These are phyloP conservation scores for Eriocheir sinensis DNA, from an alignment of 1,140 invertebrate species.

Conservation along the genomic window DNA sequence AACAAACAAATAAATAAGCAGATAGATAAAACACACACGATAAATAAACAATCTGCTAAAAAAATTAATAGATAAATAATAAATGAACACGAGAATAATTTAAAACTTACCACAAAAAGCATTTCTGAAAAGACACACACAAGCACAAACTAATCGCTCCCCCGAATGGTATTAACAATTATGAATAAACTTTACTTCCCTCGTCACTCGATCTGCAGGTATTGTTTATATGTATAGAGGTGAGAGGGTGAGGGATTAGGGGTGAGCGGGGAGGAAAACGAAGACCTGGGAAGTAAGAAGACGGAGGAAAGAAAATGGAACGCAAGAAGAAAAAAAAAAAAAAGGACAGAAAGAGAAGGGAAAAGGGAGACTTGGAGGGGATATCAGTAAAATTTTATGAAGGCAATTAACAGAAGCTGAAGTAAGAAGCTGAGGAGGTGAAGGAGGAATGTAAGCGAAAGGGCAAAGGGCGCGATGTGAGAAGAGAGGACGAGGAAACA, in stretches of 20 bases:
- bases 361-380: not conserved
- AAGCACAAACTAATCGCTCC: too few relatives aligned
- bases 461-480: constrained; percentile 1
- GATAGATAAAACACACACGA: not conserved
- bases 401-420: not conserved
- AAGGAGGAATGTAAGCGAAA: not conserved
- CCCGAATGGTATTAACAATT: too few relatives aligned
- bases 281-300: not conserved
- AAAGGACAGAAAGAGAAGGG: not conserved
- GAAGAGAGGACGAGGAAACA: not conserved
- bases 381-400: not conserved
- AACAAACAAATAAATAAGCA: constrained; percentile 34
- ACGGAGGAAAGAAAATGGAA: not conserved
- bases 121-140: not conserved
- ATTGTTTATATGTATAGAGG: not conserved
- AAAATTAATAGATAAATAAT: not conserved
- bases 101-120: not conserved
- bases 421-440: not conserved
- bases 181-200: not conserved
- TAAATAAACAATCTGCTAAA: not conserved
- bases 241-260: not conserved
- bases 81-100: not conserved
- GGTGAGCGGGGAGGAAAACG: not conserved
- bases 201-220: not conserved
- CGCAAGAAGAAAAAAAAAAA: not conserved